Conservation (phyloP, 2,888 invertebrate species). For the Ypsolopha sequella region DNA sequence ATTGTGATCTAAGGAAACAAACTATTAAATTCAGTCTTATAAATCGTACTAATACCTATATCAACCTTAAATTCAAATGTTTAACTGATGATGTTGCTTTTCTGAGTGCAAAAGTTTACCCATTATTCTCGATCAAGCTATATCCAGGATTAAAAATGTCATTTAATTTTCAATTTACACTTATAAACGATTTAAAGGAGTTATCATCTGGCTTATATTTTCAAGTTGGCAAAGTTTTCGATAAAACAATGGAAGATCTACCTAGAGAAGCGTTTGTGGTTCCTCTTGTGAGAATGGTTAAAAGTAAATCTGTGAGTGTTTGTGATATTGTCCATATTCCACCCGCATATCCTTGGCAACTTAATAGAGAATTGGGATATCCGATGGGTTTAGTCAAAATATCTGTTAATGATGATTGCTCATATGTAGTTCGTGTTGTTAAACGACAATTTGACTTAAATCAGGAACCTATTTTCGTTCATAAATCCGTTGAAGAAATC, state of each 20-base stretch:
- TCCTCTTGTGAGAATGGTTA: constrained; percentile 16
- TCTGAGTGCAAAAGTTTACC: constrained; percentile 24
- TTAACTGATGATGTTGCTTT: constrained; percentile 30
- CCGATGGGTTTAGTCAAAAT: constrained; percentile 28
- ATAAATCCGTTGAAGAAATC: too few relatives aligned
- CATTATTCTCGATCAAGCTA: constrained; percentile 28
- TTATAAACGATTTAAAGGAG: constrained; percentile 21
- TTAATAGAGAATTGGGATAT: constrained; percentile 25
- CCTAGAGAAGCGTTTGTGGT: neutral
- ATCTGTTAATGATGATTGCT: constrained; percentile 20
- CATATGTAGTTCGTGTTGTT: constrained; percentile 32
- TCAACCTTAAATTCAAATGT: constrained; percentile 32
- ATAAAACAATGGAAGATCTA: neutral
- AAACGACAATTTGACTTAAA: constrained; percentile 25
- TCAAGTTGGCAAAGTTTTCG: constrained; percentile 27
- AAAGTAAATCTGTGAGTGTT: constrained; percentile 19
- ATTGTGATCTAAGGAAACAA: constrained; percentile 24
- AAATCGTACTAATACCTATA: constrained; percentile 29
- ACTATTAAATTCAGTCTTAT: constrained; percentile 30
- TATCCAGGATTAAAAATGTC: constrained; percentile 36
- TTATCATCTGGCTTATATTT: constrained; percentile 33
- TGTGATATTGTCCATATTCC: constrained; percentile 30
- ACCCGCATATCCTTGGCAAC: constrained; percentile 42
- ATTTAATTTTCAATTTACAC: constrained; percentile 31
- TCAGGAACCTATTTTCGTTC: too few relatives aligned